Conservation (phyloP, 2,113 vertebrate species). For the Heteronetta atricapilla region DNA sequence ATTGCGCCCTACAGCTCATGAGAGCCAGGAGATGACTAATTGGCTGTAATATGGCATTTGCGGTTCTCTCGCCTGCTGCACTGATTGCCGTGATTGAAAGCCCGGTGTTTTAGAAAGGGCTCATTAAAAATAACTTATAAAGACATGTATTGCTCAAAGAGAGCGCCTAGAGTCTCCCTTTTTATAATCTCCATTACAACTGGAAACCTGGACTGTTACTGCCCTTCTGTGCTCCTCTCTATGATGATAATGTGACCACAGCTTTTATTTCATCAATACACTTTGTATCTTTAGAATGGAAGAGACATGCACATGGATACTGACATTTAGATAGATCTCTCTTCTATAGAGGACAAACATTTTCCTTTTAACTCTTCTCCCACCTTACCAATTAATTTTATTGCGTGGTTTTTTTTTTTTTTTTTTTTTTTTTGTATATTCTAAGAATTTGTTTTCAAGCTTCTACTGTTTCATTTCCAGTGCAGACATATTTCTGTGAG, state of each 20-base stretch:
- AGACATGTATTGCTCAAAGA: neutral
- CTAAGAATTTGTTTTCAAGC: neutral
- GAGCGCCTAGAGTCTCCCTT: neutral
- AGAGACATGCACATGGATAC: neutral
- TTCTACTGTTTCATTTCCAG: neutral
- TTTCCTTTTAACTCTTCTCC: neutral
- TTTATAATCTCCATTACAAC: neutral
- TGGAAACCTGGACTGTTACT: neutral
- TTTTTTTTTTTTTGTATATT: neutral
- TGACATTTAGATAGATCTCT: neutral
- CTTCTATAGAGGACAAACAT: neutral
- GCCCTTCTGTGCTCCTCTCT: neutral
- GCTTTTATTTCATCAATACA: neutral
- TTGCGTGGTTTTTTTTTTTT: too few species aligned
- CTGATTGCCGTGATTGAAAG: neutral
- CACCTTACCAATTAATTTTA: neutral
- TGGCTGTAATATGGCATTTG: neutral
- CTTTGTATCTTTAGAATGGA: neutral
- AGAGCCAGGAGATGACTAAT: neutral
- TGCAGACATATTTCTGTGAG: neutral
- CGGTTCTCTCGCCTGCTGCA: too few species aligned
- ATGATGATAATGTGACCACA: neutral
- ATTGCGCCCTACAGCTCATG: too few species aligned
- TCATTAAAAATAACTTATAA: neutral
- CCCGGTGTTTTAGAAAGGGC: neutral